Percentiles rank a stretch among this genome's conserved stretches.
phyloP scores from a whole-genome alignment of 2,797 vertebrate species.

The Fratercula arctica region DNA sequence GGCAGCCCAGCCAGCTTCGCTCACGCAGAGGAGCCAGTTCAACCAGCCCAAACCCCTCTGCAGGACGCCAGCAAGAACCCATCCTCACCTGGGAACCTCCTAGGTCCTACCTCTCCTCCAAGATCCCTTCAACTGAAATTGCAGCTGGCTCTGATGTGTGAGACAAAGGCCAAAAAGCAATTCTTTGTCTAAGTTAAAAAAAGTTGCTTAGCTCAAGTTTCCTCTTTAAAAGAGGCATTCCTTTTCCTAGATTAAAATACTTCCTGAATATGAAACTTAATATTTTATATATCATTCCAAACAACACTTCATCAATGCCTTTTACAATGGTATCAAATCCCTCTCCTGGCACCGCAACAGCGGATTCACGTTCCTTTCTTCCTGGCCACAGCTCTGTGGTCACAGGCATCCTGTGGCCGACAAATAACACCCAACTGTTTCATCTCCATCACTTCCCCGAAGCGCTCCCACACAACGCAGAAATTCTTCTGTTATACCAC shows the following conservation, averaged over 20 bases:
- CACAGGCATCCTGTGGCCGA: background rate
- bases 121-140: rapidly evolving
- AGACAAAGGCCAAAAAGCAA: background rate
- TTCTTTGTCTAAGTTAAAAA: background rate
- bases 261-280: background rate
- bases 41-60: background rate
- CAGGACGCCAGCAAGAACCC: background rate
- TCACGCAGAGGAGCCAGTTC: background rate
- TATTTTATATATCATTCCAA: background rate
- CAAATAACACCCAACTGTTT: background rate
- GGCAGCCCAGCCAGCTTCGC: background rate
- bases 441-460: rapidly evolving
- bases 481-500: background rate
- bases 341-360: background rate
- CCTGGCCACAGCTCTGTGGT: background rate
- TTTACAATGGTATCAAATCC: background rate
- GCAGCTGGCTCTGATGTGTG: background rate
- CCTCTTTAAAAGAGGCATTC: background rate
- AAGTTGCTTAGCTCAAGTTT: background rate
- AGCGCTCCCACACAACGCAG: background rate
- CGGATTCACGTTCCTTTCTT: background rate
- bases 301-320: background rate
- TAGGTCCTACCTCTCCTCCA: background rate
- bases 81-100: background rate
- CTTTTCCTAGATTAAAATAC: background rate